Evolutionary conservation across 2,113 vertebrate species (phyloP).

Genomic region (Macrotis lagotis): DNA sequence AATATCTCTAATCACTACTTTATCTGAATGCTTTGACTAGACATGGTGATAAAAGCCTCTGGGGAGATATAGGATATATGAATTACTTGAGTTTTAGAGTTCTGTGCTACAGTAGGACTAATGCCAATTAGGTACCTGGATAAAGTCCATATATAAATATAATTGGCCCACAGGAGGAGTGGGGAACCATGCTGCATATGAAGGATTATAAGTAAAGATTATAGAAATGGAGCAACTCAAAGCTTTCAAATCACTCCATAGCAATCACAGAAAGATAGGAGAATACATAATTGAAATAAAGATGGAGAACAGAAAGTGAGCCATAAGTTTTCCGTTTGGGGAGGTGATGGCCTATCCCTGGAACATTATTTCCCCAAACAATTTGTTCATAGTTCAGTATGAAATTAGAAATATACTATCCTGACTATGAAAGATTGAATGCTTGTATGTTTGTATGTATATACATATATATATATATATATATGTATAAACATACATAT

Average conservation of each 20-base stretch:
- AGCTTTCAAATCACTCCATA: neutral
- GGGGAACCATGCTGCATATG: neutral
- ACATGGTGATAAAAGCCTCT: neutral
- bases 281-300: neutral
- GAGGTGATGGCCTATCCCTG: neutral
- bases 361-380: neutral
- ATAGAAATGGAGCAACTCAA: neutral
- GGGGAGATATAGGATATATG: neutral
- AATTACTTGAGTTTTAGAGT: neutral
- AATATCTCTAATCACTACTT: neutral
- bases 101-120: neutral
- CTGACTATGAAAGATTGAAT: neutral
- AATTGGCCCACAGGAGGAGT: neutral
- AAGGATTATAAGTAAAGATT: neutral
- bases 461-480: too few relatives aligned
- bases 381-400: neutral
- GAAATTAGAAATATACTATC: neutral
- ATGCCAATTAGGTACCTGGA: neutral
- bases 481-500: too few relatives aligned
- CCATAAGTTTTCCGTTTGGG: neutral
- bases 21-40: neutral
- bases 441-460: neutral
- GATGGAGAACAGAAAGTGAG: neutral
- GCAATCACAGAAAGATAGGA: neutral
- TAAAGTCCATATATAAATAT: neutral